Base-by-base conservation (phyloP, 2,113 vertebrate species). In the Callithrix jacchus region DNA sequence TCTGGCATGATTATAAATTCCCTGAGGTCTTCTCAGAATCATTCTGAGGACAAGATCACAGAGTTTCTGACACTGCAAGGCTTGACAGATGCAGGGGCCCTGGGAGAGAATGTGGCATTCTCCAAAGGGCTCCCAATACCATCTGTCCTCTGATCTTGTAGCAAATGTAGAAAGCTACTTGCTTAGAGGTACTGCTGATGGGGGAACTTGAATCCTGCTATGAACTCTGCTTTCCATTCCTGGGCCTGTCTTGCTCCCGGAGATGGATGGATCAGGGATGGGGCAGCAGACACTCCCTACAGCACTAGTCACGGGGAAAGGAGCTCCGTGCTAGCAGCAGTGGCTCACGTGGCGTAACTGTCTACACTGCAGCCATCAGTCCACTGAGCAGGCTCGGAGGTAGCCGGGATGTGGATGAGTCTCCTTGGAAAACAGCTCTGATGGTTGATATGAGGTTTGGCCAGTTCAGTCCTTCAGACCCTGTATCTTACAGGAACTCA, bases 201-300 rank as follows among this genome's bases (percentile, higher is more conserved):
- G 61, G 61, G 61, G 6, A 17, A 4, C 66, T 18, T n/a, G 35
- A 52, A 12, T 52, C 47, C 11, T 27, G 9, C 27, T 25, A 25
- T 77, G 47, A 49, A 58, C 20, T 6, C 30, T 8, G 5, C 10
- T 27, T 45, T 23, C 21, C 9, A 5, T 5, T 81, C 73, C 49
- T 27, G 23, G 47, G 61, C 54, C 35, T 17, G 47, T 73, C 52
- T 13, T 12, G 66, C 81, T 92, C 56, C 66, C 14, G 83, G 71
- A 52, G 70, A 61, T 20, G 37, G 61, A 6, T 0, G 2, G 66
- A 5, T 0, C 0, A 8, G 27, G 37, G 0, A 40, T 23, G 18
- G 17, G 20, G 66, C 17, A 14, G 79, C 80, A 30, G 87, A 54
- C 4, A 20, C n/a, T 56, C 40, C 37, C 68, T 8, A 35, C 8